Evolutionary conservation across 2,113 vertebrate genomes (phyloP).

Genomic region (Rafetus swinhoei): DNA sequence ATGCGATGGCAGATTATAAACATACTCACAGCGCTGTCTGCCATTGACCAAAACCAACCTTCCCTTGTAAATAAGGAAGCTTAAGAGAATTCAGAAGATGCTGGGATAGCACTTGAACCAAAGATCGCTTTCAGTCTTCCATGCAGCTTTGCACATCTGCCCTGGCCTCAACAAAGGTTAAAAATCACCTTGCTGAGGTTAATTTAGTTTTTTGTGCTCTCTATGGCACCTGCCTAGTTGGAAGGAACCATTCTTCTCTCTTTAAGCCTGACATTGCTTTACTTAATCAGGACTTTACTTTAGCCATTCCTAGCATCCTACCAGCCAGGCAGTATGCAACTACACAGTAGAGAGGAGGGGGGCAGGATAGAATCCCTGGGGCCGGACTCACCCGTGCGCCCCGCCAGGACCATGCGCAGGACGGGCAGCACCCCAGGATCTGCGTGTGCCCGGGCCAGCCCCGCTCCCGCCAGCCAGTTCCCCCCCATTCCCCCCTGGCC

Average conservation of each 20-base stretch:
- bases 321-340: not conserved
- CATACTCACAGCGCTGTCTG: not conserved
- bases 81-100: constrained; percentile 21
- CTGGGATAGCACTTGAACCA: constrained; percentile 1
- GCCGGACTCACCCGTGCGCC: too few relatives aligned
- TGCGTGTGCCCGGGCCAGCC: too few relatives aligned
- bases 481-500: too few relatives aligned
- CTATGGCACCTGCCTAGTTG: not conserved
- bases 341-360: too few relatives aligned
- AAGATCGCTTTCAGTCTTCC: constrained; percentile 2
- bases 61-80: not conserved
- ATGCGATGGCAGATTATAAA: not conserved
- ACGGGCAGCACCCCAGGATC: too few relatives aligned
- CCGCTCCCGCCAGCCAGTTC: too few relatives aligned
- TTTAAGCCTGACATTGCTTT: not conserved
- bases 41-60: not conserved
- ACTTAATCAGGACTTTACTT: not conserved
- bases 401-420: too few relatives aligned
- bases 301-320: not conserved
- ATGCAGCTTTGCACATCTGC: not conserved
- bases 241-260: not conserved
- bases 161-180: not conserved
- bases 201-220: accelerated
- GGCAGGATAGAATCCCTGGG: too few relatives aligned
- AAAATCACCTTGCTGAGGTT: not conserved